phyloP scores from a whole-genome alignment of 2,113 vertebrate genomes.

The Rostratula benghalensis region DNA sequence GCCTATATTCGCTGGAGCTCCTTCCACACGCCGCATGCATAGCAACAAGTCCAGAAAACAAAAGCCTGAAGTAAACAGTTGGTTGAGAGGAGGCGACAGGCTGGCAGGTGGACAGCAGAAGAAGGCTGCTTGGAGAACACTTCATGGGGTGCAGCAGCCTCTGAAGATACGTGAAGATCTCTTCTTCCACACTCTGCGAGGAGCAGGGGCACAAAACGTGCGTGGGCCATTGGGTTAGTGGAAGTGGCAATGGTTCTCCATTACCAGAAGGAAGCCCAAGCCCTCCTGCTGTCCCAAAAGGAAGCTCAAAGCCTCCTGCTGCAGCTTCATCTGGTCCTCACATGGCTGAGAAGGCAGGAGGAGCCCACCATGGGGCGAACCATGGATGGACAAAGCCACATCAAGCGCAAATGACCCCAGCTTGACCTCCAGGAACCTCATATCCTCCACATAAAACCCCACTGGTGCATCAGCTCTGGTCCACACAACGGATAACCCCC shows the following conservation, averaged over 20 bases:
- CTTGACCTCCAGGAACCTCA: background rate
- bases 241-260: background rate
- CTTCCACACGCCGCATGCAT: conserved; percentile 68
- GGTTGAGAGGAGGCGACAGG: background rate
- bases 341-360: background rate
- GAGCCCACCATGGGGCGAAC: background rate
- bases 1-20: conserved; percentile 68
- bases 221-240: background rate
- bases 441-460: background rate
- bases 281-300: background rate
- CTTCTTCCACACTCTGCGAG: background rate
- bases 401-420: background rate
- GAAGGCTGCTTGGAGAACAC: background rate
- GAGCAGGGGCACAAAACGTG: background rate
- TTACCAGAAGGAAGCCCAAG: background rate
- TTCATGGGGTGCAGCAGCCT: rapidly evolving
- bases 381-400: rapidly evolving
- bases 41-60: conserved; percentile 72
- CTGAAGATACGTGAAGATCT: background rate
- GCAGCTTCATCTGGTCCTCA: background rate
- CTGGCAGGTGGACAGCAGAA: background rate
- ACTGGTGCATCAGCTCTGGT: background rate
- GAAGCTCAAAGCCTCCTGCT: background rate
- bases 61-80: conserved; percentile 50
- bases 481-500: rapidly evolving